Percentiles rank a stretch among this genome's conserved stretches.
Conservation (phyloP, 2,113 vertebrate species). For the Labrus mixtus region DNA sequence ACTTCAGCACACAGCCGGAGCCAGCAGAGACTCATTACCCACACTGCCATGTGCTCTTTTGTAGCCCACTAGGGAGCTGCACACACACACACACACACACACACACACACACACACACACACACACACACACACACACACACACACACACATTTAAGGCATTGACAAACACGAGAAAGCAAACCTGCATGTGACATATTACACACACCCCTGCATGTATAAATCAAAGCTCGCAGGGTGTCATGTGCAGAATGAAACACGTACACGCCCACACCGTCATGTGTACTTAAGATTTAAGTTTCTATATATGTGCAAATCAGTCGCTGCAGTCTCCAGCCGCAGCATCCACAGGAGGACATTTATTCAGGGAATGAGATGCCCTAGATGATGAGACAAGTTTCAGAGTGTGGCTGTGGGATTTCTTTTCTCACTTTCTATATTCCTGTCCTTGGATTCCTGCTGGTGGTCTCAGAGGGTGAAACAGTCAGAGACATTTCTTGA, state of each 20-base stretch:
- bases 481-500: conserved; percentile 7
- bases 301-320: neutral
- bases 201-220: neutral
- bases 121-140: conserved; percentile 16
- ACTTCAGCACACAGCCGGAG: conserved; percentile 52
- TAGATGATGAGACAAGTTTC: neutral
- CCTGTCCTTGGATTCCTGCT: neutral
- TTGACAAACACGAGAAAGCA: conserved; percentile 22
- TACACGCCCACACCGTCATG: neutral
- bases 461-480: conserved; percentile 6
- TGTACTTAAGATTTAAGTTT: neutral
- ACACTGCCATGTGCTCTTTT: conserved; percentile 57
- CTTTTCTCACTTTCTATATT: neutral
- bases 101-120: conserved; percentile 10
- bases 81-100: conserved; percentile 17
- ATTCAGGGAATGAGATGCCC: neutral
- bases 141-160: conserved; percentile 10
- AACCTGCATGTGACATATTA: conserved; percentile 6
- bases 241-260: neutral
- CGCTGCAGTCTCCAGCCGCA: neutral
- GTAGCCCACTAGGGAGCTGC: conserved; percentile 51
- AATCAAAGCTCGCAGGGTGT: conserved; percentile 7
- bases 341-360: neutral
- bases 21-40: conserved; percentile 75
- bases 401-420: neutral